Percentiles rank a stretch among this genome's conserved stretches.
These are phyloP conservation scores for Actias luna DNA, from an alignment of 2,888 invertebrate genomes.

Conservation along the genomic window DNA sequence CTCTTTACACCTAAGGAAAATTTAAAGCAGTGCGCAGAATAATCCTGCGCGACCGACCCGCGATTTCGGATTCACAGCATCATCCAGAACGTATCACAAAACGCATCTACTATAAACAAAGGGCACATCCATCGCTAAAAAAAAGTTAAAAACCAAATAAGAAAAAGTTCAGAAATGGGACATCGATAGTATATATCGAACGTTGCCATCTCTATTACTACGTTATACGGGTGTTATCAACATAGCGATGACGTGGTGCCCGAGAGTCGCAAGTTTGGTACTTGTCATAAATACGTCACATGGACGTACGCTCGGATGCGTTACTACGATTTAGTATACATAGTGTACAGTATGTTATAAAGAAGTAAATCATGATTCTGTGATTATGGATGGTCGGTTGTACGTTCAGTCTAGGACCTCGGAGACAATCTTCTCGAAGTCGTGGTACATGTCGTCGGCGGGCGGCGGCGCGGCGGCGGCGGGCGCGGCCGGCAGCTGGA, in stretches of 20 bases:
- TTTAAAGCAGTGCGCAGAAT: background rate
- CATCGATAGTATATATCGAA: background rate
- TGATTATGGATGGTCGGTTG: no score
- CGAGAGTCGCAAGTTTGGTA: background rate
- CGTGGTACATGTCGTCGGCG: conserved; percentile 84
- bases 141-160: conserved; percentile 36
- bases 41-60: no score
- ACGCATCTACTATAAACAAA: no score
- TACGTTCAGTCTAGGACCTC: conserved; percentile 71
- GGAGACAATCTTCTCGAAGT: conserved; percentile 90
- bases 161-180: conserved; percentile 31
- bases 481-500: conserved; percentile 66
- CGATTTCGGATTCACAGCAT: no score
- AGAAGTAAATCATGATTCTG: no score
- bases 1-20: background rate
- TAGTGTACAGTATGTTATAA: no score
- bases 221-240: background rate
- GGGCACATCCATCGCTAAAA: conserved; percentile 46
- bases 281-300: background rate
- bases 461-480: conserved; percentile 35
- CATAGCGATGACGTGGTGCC: background rate
- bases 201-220: background rate
- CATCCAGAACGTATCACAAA: no score
- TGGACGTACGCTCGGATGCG: background rate
- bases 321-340: background rate